Base-by-base conservation (phyloP, 2,888 invertebrate species). In the Mesorhabditis sp. region DNA sequence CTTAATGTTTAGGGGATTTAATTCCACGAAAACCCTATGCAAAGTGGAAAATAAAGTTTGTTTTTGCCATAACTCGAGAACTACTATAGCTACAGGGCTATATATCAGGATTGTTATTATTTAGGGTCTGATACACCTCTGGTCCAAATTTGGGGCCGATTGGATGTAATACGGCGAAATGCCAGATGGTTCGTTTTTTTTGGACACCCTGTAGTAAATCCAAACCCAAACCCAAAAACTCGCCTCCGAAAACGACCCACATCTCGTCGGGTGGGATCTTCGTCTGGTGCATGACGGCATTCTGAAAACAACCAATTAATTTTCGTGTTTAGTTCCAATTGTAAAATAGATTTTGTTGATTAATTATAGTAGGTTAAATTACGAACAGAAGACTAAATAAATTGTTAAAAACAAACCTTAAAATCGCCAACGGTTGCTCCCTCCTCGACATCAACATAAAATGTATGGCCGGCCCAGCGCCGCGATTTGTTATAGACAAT, bases 401-500 rank as follows among this genome's bases (percentile, higher is more conserved):
- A 28, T 28, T 28, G 28, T 28, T 1, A 28, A 28, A 28, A 28
- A 28, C 28, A 28, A 28, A 4, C 43, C 43, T 6, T 50, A n/a
- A 43, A 73, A 70, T 77, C 77, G 13, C 72, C 71, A 43, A 79
- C 76, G 13, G 75, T 76, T 4, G 74, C 70, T 50, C 74, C 69
- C 42, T 74, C 74, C 15, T 74, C 69, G 2, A 75, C 68, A 3
- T 74, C 68, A 15, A 80, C 65, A n/a, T 70, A 65, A 65, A 79
- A 70, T 4, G 76, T 74, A 65, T 80, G 78, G 1, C 80, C 80
- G 4, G 80, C 80, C 68, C 70, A 77, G 65, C 74, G 73, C 62
- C 80, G 71, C 1, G 77, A 78, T 65, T 79, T 80, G 70, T 80
- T 80, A 67, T 79, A 80, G 42, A 80, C 77, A 15, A 79, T 73